Base-by-base conservation (phyloP, 2,113 vertebrate genomes). In the Seriola aureovittata region DNA sequence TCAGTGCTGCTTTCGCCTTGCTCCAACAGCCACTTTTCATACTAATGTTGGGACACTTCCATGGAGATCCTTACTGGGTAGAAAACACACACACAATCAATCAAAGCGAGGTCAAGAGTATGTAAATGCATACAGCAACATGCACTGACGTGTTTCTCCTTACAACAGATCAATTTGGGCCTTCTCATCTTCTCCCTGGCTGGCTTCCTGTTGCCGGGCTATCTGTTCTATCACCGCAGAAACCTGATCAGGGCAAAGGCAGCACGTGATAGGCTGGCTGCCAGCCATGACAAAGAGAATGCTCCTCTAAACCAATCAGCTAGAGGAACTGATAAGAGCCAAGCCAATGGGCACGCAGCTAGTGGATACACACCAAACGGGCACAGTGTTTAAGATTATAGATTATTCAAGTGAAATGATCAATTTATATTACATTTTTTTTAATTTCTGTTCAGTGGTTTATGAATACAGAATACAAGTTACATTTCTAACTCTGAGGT, bases 21-120 rank as follows among this genome's bases (percentile, higher is more conserved):
- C 91, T 97, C 2, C 97, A 97, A 13, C 96, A 97, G 73, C 96
- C 92, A 0, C 92, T 97, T 54, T 97, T 97, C 90, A 95, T 96
- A 40, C 60, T 81, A 34, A 93, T 97, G 96, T 42, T 97, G 91
- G 96, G 95, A 34, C 94, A 87, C 17, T 90, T 97, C 42, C 36
- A 71, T 0, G 96, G 97, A 75, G 89, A 97, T 66, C 94, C 96
- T 29, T 97, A 97, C 86, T 97, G 96, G 96, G 97, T 97, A 89
- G 93, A 93, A 52, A 66, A 5, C 75, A 32, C 74, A 42, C 13
- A 85, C 25, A 71, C 38, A 57, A 25, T 64, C 42, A 70, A 11
- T 38, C 55, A 57, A 0, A 40, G 1, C 13, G 19, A 63, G 4
- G 8, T 44, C 21, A 48, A 1, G 12, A 8, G 8, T 1, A 40